Base-by-base conservation (phyloP, 2,797 vertebrate species). In the Chanos chanos region DNA sequence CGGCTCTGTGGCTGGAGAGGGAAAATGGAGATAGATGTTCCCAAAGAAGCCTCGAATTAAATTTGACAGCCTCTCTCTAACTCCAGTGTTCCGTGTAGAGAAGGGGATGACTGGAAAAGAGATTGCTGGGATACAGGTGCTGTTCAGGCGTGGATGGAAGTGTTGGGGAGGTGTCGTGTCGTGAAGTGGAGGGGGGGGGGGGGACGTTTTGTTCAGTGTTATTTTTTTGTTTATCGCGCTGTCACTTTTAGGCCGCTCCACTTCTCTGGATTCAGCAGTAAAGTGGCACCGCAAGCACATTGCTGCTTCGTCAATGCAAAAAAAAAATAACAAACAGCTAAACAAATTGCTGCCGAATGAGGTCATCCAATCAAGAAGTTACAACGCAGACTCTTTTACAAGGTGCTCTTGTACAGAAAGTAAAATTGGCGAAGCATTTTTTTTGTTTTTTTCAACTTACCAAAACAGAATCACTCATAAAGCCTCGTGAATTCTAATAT, bases 231-330 rank as follows among this genome's bases (percentile, higher is more conserved):
- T 64, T 50, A 52, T 49, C 56, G 37, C n/a, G 16, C 40, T 48
- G 51, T 62, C 48, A 53, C 51, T 69, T 56, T 48, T 43, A 49
- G 27, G 12, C 22, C 13, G 28, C 33, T 55, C 54, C 28, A 58
- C 37, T 63, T 73, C 67, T 61, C 19, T 59, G 33, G 30, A 22
- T 70, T 71, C 64, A 61, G 63, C 56, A 50, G 39, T 64, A 60
- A 53, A 66, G 53, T 45, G 18, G 16, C 36, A 18, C 13, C 39
- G 60, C 55, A 31, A 57, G 61, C 49, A 56, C 10, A 58, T 49
- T 48, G 56, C 62, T 24, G 64, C 37, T 15, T 64, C 39, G 49
- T 61, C 58, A 30, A 37, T 19, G 27, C 52, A 15, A 24, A 63
- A 37, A 62, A 39, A 21, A n/a, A 68, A 45, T n/a, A 28, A 27